Evolutionary conservation across 2,113 vertebrate genomes (phyloP).

Genomic region (Peucedramus taeniatus): DNA sequence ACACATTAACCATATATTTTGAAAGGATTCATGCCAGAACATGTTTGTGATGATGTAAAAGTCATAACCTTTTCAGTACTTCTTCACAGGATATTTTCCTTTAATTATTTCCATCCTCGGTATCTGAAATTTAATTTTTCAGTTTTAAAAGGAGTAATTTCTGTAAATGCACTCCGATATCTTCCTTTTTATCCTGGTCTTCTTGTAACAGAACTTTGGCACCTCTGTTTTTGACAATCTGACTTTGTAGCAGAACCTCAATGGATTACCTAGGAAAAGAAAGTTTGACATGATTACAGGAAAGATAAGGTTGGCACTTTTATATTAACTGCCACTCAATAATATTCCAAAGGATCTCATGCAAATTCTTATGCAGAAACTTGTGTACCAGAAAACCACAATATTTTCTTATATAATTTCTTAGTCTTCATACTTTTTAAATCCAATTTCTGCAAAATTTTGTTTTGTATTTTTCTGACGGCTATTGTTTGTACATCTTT

Average conservation of each 20-base stretch:
- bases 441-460: neutral
- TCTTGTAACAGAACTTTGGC: neutral
- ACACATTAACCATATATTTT: slow-evolving; percentile 31
- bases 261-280: neutral
- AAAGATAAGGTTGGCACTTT: neutral
- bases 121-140: neutral
- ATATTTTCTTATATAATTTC: neutral
- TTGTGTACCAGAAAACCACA: neutral
- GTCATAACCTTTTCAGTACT: slow-evolving; percentile 4
- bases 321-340: neutral
- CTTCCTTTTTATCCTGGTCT: neutral
- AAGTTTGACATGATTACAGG: neutral
- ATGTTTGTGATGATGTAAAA: slow-evolving; percentile 42
- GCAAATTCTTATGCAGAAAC: neutral
- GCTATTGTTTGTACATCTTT: neutral
- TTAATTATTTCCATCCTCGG: slow-evolving; percentile 1
- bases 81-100: neutral
- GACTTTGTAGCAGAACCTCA: neutral
- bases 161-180: neutral
- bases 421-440: neutral
- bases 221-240: neutral
- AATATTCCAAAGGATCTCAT: neutral
- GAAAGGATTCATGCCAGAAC: slow-evolving; percentile 24
- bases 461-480: neutral
- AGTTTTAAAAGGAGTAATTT: neutral